phyloP scores from a whole-genome alignment of 2,113 vertebrate species.

The Phoenicopterus ruber region DNA sequence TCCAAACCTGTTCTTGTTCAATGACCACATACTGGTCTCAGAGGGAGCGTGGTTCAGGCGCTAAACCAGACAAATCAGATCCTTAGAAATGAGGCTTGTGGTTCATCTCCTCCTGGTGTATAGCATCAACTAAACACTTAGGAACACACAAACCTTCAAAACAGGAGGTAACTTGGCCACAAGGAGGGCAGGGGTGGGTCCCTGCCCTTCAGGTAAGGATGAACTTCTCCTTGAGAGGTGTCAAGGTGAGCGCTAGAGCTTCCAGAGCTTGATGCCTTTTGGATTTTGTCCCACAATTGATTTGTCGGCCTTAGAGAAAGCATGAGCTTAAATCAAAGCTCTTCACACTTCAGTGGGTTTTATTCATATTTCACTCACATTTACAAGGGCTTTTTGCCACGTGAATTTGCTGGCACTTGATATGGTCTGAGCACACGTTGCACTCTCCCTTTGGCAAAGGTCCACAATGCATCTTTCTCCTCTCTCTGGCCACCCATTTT shows the following conservation, averaged over 20 bases:
- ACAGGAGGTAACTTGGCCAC: not conserved
- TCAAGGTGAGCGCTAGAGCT: not conserved
- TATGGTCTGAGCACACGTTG: not conserved
- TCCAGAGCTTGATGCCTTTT: not conserved
- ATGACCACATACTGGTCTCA: not conserved
- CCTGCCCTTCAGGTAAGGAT: not conserved
- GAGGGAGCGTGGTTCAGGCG: not conserved
- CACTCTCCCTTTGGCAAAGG: not conserved
- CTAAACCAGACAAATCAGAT: not conserved
- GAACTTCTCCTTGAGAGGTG: not conserved
- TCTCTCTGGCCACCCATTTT: not conserved
- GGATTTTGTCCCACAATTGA: not conserved
- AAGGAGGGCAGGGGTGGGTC: not conserved
- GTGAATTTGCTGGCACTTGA: not conserved
- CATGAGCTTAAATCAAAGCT: not conserved
- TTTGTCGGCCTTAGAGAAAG: not conserved
- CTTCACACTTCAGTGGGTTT: not conserved
- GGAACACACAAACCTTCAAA: not conserved
- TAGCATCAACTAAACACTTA: not conserved
- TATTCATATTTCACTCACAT: not conserved
- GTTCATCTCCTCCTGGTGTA: not conserved
- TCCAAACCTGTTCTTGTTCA: not conserved
- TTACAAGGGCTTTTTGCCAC: not conserved
- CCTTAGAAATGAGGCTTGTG: not conserved
- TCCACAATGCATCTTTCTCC: not conserved